phyloP scores from a whole-genome alignment of 2,888 invertebrate genomes.

The Podabrus alpinus region DNA sequence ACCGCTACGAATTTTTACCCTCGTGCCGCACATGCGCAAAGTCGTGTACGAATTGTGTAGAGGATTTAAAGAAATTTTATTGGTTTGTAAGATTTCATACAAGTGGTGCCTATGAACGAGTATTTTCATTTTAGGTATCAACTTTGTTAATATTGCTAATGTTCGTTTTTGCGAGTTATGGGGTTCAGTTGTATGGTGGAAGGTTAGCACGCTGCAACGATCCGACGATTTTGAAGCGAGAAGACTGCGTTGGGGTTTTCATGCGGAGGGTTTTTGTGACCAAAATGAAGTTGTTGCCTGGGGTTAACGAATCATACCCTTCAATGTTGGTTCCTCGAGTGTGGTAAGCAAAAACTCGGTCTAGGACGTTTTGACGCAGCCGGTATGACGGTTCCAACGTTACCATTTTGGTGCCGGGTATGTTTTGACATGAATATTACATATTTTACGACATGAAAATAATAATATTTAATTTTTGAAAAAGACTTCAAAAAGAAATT shows the following conservation, averaged over 20 bases:
- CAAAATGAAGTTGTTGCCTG: constrained; percentile 91
- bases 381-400: no score
- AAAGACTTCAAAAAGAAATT: no score
- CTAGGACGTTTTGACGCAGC: not conserved
- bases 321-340: constrained; percentile 95
- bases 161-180: constrained; percentile 99
- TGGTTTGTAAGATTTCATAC: constrained; percentile 69
- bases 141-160: constrained; percentile 94
- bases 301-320: constrained; percentile 85
- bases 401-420: not conserved
- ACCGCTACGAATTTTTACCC: constrained; percentile 93
- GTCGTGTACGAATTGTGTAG: constrained; percentile 98
- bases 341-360: constrained; percentile 67
- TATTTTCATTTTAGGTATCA: constrained; percentile 73
- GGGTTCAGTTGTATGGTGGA: constrained; percentile 97
- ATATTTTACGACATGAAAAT: no score
- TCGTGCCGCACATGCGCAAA: constrained; percentile 99
- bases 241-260: constrained; percentile 93
- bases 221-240: constrained; percentile 79
- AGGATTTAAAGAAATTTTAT: constrained; percentile 97
- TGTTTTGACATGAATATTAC: no score
- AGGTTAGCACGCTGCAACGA: constrained; percentile 96
- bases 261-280: constrained; percentile 95
- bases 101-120: not conserved
- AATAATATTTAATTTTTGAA: no score